These are phyloP conservation scores for Caenorhabditis sulstoni DNA, from an alignment of 2,888 invertebrate species.

Conservation along the genomic window DNA sequence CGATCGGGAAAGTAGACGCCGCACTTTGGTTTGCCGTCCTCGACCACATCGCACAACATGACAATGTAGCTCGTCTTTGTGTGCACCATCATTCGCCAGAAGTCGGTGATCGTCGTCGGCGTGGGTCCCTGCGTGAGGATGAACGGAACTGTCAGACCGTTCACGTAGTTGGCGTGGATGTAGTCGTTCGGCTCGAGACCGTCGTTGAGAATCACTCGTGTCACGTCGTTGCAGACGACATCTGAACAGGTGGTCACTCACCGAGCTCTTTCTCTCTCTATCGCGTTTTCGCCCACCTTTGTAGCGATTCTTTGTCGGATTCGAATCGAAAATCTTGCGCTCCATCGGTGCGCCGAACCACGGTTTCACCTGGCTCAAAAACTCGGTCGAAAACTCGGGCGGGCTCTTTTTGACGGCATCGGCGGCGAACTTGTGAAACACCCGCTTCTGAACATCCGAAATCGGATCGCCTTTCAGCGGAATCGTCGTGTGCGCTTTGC, in stretches of 20 bases:
- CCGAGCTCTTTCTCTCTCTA: too few species aligned
- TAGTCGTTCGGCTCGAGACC: conserved; percentile 46
- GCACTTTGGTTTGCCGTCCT: conserved; percentile 10
- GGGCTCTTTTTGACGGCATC: conserved; percentile 46
- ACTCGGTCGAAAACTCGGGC: conserved; percentile 35
- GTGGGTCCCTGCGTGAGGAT: conserved; percentile 55
- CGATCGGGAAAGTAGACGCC: conserved; percentile 54
- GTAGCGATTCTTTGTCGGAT: conserved; percentile 57
- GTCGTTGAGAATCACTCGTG: conserved; percentile 52
- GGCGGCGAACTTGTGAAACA: conserved; percentile 47
- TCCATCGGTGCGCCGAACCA: conserved; percentile 46
- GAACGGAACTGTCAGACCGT: conserved; percentile 47
- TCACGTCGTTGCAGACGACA: conserved; percentile 53
- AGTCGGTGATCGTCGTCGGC: conserved; percentile 35
- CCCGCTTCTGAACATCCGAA: conserved; percentile 44
- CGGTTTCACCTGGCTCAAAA: conserved; percentile 44
- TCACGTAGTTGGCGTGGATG: conserved; percentile 60
- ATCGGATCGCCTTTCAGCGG: conserved; percentile 52
- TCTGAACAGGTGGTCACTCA: conserved; percentile 66
- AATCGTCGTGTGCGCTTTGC: conserved; percentile 14
- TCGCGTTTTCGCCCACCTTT: conserved; percentile 57
- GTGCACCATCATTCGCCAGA: conserved; percentile 60
- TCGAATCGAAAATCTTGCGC: conserved; percentile 52
- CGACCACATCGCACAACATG: background rate
- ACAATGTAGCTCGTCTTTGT: conserved; percentile 14